Evolutionary conservation across 2,888 invertebrate genomes (phyloP).

Genomic region (Bimastos eiseni): DNA sequence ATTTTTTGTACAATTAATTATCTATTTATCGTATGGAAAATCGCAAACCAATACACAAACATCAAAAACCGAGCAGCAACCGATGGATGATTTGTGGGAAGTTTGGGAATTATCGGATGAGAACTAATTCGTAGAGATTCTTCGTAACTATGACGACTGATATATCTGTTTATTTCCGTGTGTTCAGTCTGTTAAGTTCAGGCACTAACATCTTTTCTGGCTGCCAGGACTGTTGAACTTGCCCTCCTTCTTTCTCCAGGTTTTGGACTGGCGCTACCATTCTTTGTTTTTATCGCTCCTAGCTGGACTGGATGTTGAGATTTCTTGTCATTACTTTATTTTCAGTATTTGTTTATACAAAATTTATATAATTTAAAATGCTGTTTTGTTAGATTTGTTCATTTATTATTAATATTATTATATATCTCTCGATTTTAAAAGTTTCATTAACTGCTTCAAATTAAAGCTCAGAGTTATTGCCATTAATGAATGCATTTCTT

Average conservation of each 20-base stretch:
- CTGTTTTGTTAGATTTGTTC: not conserved
- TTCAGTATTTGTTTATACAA: not conserved
- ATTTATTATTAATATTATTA: not conserved
- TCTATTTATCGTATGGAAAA: not conserved
- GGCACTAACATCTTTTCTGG: not conserved
- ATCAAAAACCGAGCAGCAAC: too few species aligned
- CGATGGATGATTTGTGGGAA: too few species aligned
- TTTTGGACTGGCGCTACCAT: not conserved
- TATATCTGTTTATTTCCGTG: too few species aligned
- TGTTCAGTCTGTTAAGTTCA: not conserved
- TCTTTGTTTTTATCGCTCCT: not conserved
- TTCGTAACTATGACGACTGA: too few species aligned
- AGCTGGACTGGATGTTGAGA: not conserved
- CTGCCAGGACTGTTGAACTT: too few species aligned
- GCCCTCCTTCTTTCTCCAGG: too few species aligned
- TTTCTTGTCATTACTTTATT: not conserved
- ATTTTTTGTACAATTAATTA: not conserved
- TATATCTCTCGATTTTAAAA: not conserved
- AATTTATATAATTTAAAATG: not conserved
- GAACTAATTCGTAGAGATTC: not conserved
- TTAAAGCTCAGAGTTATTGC: not conserved
- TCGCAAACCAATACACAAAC: not conserved
- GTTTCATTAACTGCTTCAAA: not conserved
- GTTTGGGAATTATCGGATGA: not conserved
- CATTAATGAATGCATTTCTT: not conserved